Evolutionary conservation across 2,888 invertebrate genomes (phyloP), one percentile per base, ranked within the genome.

Genomic region (Yponomeuta plumbellus): DNA sequence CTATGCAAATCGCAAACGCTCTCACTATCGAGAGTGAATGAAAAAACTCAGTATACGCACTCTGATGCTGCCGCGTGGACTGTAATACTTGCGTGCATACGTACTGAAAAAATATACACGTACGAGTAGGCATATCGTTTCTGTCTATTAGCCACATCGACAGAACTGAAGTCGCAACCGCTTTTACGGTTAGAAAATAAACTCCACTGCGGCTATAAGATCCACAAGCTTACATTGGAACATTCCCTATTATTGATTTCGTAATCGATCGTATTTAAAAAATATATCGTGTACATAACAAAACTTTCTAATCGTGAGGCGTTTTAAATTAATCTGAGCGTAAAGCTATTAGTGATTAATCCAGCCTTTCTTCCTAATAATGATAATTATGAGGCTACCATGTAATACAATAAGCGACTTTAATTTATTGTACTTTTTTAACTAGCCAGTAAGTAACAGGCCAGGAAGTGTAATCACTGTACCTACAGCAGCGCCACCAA

Each of bases 21-120:
- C n/a, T n/a, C n/a, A n/a, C n/a, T n/a, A n/a, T n/a, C n/a, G n/a
- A n/a, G n/a, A n/a, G n/a, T n/a, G n/a, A n/a, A n/a, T n/a, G n/a
- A n/a, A n/a, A n/a, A n/a, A n/a, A n/a, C n/a, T n/a, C n/a, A n/a
- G n/a, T n/a, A n/a, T n/a, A n/a, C n/a, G n/a, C n/a, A n/a, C n/a
- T n/a, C 78, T 98, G 98, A 98, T 98, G 98, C 88, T 98, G 98
- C 86, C 94, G 95, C 74, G 98, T 98, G 64, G 95, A 97, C 80
- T 98, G 98, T 87, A 96, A 97, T 83, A 96, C 96, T 63, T 98
- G 98, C 85, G 93, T 95, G 71, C 94, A 93, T 76, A 23, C 4
- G 2, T 23, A 94, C 93, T 74, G 92, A 95, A 70, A 97, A 97
- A 81, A 88, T 96, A 70, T 95, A 97, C 80, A 96, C 97, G 69